A percentile compares a stretch with the other conserved stretches of the same genome.
Evolutionary conservation across 2,888 invertebrate species (phyloP).

Genomic region (Phortica magna): DNA sequence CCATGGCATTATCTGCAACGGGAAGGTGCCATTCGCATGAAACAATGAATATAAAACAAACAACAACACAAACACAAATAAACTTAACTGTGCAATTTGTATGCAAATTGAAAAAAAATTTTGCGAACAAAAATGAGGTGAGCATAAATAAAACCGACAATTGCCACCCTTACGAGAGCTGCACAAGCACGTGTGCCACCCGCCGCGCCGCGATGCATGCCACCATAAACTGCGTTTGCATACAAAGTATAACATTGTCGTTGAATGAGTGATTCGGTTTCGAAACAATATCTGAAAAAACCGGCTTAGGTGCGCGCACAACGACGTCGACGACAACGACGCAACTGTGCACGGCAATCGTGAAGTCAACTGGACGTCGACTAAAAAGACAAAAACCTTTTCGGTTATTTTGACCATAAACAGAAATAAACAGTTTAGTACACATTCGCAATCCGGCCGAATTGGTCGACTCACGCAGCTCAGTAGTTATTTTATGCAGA

Average conservation of each 20-base stretch:
- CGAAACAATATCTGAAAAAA: slow-evolving; percentile 35
- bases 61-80: background rate
- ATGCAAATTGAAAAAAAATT: background rate
- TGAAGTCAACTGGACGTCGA: background rate
- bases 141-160: background rate
- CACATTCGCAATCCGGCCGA: slow-evolving; percentile 4
- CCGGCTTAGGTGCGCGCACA: slow-evolving; percentile 16
- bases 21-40: background rate
- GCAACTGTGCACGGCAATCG: too few species aligned
- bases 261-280: slow-evolving; percentile 32
- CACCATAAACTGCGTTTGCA: too few species aligned
- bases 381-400: background rate
- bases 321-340: background rate
- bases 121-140: background rate
- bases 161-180: background rate
- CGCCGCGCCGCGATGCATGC: too few species aligned
- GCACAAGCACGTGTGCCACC: background rate
- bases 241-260: background rate
- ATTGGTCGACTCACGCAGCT: background rate
- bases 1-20: background rate
- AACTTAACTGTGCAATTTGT: background rate
- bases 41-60: background rate
- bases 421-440: slow-evolving; percentile 17
- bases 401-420: slow-evolving; percentile 5
- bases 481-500: background rate